Evolutionary conservation across 2,797 vertebrate genomes (phyloP).

Genomic region (Pangasius macronema): DNA sequence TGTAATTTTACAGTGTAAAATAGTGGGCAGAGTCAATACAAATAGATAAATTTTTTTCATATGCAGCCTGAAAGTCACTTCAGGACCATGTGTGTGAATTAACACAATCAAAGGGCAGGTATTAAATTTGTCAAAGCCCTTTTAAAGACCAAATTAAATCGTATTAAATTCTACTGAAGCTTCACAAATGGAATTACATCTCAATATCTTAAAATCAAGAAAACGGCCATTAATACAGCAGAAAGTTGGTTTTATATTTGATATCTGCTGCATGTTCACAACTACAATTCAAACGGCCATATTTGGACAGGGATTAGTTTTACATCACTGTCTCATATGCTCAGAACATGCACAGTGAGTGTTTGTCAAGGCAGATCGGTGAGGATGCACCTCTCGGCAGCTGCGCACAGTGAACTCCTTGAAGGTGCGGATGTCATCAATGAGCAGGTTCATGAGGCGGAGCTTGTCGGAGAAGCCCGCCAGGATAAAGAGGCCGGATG

Average conservation of each 20-base stretch:
- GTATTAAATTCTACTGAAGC: background rate
- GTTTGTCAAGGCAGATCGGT: background rate
- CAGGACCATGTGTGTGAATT: background rate
- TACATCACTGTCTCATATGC: background rate
- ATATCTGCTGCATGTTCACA: background rate
- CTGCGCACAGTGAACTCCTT: slow-evolving; percentile 87
- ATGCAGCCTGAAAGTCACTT: background rate
- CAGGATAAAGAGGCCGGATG: slow-evolving; percentile 86
- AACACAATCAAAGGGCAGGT: background rate
- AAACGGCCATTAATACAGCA: background rate
- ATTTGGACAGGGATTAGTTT: background rate
- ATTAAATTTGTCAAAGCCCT: background rate
- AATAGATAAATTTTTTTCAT: background rate
- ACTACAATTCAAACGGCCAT: background rate
- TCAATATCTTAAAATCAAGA: background rate
- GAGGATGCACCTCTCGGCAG: slow-evolving; percentile 82
- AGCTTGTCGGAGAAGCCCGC: slow-evolving; percentile 93
- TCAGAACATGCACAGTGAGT: background rate
- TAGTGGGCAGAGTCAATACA: background rate
- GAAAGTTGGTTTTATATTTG: background rate
- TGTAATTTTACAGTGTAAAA: background rate
- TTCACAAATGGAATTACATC: background rate
- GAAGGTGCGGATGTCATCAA: slow-evolving; percentile 84
- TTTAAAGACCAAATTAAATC: background rate
- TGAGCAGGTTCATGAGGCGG: slow-evolving; percentile 86